A percentile compares a stretch with the other conserved stretches of the same genome.
These are phyloP conservation scores for Riparia riparia DNA, from an alignment of 2,113 vertebrate species.

Conservation along the genomic window DNA sequence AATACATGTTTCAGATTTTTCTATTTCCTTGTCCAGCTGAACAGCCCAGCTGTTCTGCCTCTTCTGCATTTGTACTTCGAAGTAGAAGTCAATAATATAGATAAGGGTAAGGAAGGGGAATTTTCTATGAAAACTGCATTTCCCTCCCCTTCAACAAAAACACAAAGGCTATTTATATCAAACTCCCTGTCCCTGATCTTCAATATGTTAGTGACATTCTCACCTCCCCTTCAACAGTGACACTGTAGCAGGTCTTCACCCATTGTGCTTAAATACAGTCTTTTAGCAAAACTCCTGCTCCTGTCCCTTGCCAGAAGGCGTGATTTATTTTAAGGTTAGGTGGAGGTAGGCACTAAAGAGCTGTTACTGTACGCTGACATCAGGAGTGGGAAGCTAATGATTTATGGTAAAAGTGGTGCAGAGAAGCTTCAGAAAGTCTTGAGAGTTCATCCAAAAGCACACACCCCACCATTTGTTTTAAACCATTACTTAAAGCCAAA, in stretches of 20 bases:
- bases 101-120: background rate
- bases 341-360: slow-evolving; percentile 40
- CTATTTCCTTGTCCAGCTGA: background rate
- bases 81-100: background rate
- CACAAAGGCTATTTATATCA: background rate
- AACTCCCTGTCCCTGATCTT: background rate
- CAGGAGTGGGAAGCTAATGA: slow-evolving; percentile 69
- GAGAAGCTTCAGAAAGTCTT: background rate
- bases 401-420: slow-evolving; percentile 18
- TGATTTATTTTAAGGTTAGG: slow-evolving; percentile 57
- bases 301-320: slow-evolving; percentile 54
- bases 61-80: background rate
- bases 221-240: slow-evolving; percentile 62
- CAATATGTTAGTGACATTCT: slow-evolving; percentile 35
- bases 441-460: background rate
- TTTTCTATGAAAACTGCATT: background rate
- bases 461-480: background rate
- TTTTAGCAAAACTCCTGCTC: slow-evolving; percentile 35
- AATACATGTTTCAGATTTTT: background rate
- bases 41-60: background rate
- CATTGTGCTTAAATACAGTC: slow-evolving; percentile 37
- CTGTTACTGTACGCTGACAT: slow-evolving; percentile 48
- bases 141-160: background rate
- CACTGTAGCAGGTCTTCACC: slow-evolving; percentile 44
- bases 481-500: background rate